phyloP scores from a whole-genome alignment of 2,113 vertebrate genomes.

The Cathartes aura region DNA sequence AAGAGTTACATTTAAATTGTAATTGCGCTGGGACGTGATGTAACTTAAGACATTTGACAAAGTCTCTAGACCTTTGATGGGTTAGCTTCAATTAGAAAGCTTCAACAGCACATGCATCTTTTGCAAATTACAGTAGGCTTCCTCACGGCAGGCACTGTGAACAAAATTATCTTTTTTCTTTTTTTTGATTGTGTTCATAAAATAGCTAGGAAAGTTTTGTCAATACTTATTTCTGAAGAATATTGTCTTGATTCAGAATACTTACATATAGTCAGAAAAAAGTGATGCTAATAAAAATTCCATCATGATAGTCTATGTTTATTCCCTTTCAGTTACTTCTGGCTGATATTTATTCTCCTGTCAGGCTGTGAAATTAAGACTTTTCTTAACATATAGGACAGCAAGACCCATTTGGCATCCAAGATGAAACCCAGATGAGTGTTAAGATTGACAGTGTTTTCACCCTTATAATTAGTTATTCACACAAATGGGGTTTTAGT shows the following conservation, averaged over 20 bases:
- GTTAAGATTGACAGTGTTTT: conserved; percentile 66
- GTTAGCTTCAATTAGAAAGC: conserved; percentile 54
- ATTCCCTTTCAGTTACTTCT: conserved; percentile 26
- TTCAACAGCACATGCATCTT: neutral
- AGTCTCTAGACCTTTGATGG: conserved; percentile 58
- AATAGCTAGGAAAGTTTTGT: conserved; percentile 23
- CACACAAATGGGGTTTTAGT: conserved; percentile 63
- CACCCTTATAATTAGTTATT: conserved; percentile 66
- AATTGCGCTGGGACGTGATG: conserved; percentile 57
- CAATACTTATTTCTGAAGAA: conserved; percentile 43
- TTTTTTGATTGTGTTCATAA: conserved; percentile 18
- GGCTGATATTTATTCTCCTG: conserved; percentile 45
- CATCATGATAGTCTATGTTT: neutral
- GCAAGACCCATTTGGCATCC: conserved; percentile 49
- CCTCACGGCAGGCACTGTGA: conserved; percentile 14
- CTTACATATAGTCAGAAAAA: neutral
- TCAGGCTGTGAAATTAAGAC: conserved; percentile 55
- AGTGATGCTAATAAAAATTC: conserved; percentile 31
- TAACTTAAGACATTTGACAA: conserved; percentile 62
- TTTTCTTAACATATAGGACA: conserved; percentile 57
- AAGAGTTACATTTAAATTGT: conserved; percentile 69
- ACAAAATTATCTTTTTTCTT: neutral
- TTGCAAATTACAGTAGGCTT: conserved; percentile 45
- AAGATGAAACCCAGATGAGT: conserved; percentile 55
- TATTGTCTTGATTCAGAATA: neutral